Base-by-base conservation (phyloP, 2,113 vertebrate genomes). In the Prochilodus magdalenae region DNA sequence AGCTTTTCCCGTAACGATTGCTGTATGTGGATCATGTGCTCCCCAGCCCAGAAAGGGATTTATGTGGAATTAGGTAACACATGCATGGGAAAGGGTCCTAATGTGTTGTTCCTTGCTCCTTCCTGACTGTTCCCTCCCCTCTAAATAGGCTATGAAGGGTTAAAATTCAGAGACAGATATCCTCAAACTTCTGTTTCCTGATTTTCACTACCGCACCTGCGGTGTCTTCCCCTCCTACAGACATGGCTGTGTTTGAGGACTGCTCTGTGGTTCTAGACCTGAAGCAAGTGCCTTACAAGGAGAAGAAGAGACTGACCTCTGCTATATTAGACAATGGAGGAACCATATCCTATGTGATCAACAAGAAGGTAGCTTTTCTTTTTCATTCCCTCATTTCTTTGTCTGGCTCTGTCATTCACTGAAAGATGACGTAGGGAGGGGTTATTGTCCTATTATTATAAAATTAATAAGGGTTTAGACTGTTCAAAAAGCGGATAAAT, bases 291-390 rank as follows among this genome's bases (percentile, higher is more conserved):
- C 13, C 86, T 11, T 80, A 85, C 69, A 88, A 91, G 77, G 88
- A 95, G 85, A 96, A 93, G 90, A 93, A 85, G 77, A 92, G 77
- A 10, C 73, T 97, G 77, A 94, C 91, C 71, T 75, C 47, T 1
- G 88, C 89, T 3, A 88, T 96, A 18, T 91, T 89, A n/a, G 89
- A 90, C 13, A 95, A 95, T 14, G 90, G 94, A 78, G 95, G 95
- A 77, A 83, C 24, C 4, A 75, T 96, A 55, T 90, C 90, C 36
- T 94, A 93, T 82, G 80, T 93, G 49, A 81, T 96, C 86, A 96
- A 93, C 81, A 84, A 92, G 24, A 86, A 95, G 94, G 95, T 96
- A 85, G 29, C 40, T 5, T 36, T 36, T 36, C 1, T 5, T 73
- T 12, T 30, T 5, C 11, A 10, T 44, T 11, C 8, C 8, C 40